Evolutionary conservation across 2,113 vertebrate genomes (phyloP).

Genomic region (Pterocles gutturalis): DNA sequence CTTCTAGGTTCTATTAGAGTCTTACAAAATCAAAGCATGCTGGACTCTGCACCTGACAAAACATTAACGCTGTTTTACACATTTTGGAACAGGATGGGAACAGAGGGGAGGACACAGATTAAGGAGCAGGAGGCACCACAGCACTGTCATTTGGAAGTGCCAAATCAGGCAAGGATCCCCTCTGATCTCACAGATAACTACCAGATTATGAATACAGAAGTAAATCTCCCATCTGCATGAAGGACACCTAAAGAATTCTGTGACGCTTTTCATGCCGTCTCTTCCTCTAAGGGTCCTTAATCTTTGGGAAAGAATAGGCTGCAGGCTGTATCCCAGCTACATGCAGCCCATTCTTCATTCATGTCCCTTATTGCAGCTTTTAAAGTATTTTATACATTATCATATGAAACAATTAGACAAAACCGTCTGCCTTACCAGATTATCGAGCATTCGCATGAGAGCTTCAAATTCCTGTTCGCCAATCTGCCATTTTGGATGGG

Average conservation of each 20-base stretch:
- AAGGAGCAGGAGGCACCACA: not conserved
- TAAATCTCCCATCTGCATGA: not conserved
- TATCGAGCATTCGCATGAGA: conserved; percentile 98
- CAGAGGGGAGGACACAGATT: not conserved
- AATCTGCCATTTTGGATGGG: conserved; percentile 90
- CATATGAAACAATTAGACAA: not conserved
- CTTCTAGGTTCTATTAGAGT: not conserved
- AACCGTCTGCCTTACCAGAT: conserved; percentile 84
- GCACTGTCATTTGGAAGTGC: not conserved
- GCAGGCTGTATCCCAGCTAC: not conserved
- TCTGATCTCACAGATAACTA: not conserved
- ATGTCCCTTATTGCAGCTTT: not conserved
- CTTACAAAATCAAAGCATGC: not conserved
- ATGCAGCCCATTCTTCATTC: not conserved
- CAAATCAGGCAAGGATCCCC: not conserved
- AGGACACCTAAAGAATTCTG: not conserved
- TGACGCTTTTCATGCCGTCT: not conserved
- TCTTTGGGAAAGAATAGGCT: not conserved
- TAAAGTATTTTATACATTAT: not conserved
- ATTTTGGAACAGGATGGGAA: not conserved
- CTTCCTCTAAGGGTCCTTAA: not conserved
- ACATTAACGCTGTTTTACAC: not conserved
- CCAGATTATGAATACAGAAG: not conserved
- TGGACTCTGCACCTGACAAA: not conserved
- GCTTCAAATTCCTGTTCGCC: conserved; percentile 99